phyloP scores from a whole-genome alignment of 2,113 vertebrate genomes.

The Poicephalus meyeri region DNA sequence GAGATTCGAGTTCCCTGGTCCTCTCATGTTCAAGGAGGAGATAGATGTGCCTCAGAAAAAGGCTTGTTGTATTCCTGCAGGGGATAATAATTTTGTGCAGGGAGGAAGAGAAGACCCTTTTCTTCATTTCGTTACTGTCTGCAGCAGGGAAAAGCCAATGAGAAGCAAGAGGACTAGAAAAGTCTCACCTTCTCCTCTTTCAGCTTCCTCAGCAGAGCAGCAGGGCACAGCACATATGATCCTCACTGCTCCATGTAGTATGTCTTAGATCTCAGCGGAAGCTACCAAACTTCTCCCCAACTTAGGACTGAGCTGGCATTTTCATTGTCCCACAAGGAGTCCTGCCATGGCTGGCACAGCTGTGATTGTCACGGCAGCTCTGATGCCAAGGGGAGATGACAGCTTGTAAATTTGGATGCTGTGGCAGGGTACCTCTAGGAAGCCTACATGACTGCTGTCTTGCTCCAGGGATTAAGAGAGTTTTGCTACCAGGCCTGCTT shows the following conservation, averaged over 20 bases:
- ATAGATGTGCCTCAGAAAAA: background rate
- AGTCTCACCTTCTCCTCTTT: background rate
- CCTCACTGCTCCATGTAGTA: background rate
- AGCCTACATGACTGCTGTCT: background rate
- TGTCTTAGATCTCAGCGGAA: background rate
- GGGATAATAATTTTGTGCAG: background rate
- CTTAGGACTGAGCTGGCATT: background rate
- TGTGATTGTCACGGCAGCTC: background rate
- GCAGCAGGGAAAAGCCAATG: background rate
- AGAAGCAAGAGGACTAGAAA: background rate
- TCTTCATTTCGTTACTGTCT: background rate
- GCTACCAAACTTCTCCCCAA: background rate
- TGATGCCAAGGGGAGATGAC: fast-evolving
- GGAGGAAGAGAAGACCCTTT: background rate
- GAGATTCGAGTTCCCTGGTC: background rate
- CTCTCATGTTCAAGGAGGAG: background rate
- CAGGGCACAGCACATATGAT: background rate
- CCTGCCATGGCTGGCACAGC: background rate
- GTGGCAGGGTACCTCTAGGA: background rate
- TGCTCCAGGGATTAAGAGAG: background rate
- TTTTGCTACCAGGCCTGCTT: background rate
- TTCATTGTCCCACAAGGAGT: background rate
- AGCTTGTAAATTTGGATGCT: background rate
- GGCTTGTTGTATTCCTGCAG: background rate
- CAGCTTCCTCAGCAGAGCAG: background rate